Conservation (phyloP, 92 coral and sea anemone genomes). For the Meandrina meandrites region DNA sequence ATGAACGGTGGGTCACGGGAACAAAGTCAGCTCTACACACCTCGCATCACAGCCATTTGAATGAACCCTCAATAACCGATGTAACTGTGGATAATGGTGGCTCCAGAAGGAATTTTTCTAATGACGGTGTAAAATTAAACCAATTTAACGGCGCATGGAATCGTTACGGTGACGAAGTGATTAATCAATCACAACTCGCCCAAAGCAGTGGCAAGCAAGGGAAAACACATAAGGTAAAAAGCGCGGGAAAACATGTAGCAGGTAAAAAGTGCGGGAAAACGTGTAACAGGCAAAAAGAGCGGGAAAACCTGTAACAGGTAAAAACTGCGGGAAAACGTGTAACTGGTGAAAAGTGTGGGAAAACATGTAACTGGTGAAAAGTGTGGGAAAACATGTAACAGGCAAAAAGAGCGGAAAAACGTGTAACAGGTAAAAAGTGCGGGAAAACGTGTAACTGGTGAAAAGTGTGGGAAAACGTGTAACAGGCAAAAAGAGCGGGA, state of each 20-base stretch:
- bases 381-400: neutral
- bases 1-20: neutral
- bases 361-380: neutral
- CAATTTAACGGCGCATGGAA: neutral
- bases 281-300: no score
- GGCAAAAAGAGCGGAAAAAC: neutral
- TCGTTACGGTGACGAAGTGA: neutral
- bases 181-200: neutral
- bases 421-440: neutral
- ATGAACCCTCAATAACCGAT: neutral
- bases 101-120: no score
- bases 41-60: conserved; percentile 26
- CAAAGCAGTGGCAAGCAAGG: no score
- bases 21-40: neutral
- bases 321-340: neutral
- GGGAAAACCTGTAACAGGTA: neutral
- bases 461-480: neutral
- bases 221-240: neutral
- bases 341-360: no score
- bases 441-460: neutral
- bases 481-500: no score
- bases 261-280: no score
- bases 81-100: neutral
- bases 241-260: neutral
- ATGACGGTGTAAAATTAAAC: neutral